Evolutionary conservation across 1,140 invertebrate species (phyloP).

Genomic region (Pogonomyrmex barbatus): DNA sequence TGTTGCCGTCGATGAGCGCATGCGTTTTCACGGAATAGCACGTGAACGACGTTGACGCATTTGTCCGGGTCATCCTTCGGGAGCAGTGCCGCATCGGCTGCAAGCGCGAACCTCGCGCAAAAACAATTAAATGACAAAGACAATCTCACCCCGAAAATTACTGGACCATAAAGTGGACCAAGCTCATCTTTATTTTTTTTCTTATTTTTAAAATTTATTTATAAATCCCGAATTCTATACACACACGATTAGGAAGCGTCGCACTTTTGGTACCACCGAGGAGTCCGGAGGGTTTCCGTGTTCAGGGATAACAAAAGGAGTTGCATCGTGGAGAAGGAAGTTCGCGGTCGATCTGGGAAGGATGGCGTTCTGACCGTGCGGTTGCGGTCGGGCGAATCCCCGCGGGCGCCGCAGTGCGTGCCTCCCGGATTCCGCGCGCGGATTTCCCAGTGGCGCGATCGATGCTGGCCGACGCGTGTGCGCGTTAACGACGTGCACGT

Average conservation of each 20-base stretch:
- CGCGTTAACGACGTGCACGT: slow-evolving; percentile 47
- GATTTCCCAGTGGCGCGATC: slow-evolving; percentile 39
- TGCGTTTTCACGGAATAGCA: slow-evolving; percentile 67
- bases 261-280: neutral
- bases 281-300: neutral
- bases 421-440: neutral
- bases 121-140: neutral
- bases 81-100: slow-evolving; percentile 36
- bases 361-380: neutral
- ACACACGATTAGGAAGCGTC: neutral
- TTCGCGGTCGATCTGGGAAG: slow-evolving; percentile 39
- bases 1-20: slow-evolving; percentile 75
- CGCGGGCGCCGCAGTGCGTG: neutral
- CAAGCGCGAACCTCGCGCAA: neutral
- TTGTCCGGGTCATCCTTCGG: slow-evolving; percentile 34
- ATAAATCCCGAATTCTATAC: neutral
- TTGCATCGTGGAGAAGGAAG: slow-evolving; percentile 33
- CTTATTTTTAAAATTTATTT: neutral
- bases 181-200: neutral
- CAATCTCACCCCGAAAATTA: neutral
- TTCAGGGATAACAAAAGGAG: neutral
- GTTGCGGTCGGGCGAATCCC: neutral
- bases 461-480: slow-evolving; percentile 35
- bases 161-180: neutral
- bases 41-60: slow-evolving; percentile 68